Conservation (phyloP, 2,888 invertebrate species). For the Diaperis boleti region DNA sequence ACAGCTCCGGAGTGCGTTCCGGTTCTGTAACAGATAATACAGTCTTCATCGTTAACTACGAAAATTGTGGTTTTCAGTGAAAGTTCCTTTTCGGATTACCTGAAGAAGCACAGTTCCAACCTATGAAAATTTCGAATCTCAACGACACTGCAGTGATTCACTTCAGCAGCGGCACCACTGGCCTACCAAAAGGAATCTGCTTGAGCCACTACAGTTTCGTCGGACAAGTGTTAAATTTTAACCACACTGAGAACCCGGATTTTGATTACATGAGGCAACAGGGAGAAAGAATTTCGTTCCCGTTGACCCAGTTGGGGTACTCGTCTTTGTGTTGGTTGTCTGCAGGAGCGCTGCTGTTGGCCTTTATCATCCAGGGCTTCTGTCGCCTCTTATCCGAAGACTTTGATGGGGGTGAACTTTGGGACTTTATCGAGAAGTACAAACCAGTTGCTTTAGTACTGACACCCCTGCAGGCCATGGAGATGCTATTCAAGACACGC, state of each 20-base stretch:
- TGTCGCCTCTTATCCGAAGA: slow-evolving; percentile 14
- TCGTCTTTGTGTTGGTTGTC: slow-evolving; percentile 30
- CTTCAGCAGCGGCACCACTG: slow-evolving; percentile 61
- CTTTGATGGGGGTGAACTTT: slow-evolving; percentile 23
- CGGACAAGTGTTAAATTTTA: background rate
- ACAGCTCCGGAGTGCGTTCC: slow-evolving; percentile 28
- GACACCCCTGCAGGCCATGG: slow-evolving; percentile 15
- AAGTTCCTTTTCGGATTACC: background rate
- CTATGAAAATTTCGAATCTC: slow-evolving; percentile 9
- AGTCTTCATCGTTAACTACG: slow-evolving; percentile 1
- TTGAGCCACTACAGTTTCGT: slow-evolving; percentile 8
- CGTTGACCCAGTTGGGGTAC: background rate
- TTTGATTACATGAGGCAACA: background rate
- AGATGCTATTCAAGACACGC: slow-evolving; percentile 5
- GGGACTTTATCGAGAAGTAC: slow-evolving; percentile 13
- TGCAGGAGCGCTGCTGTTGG: background rate
- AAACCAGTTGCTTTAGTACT: slow-evolving; percentile 35
- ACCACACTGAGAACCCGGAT: background rate
- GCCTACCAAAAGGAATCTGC: slow-evolving; percentile 38
- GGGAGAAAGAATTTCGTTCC: slow-evolving; percentile 18
- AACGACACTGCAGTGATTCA: slow-evolving; percentile 54
- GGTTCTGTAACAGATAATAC: background rate
- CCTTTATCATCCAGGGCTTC: background rate
- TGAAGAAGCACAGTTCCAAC: slow-evolving; percentile 18
- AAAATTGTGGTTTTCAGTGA: background rate